phyloP scores from a whole-genome alignment of 2,888 invertebrate genomes.

The Trichogramma dendrolimi region DNA sequence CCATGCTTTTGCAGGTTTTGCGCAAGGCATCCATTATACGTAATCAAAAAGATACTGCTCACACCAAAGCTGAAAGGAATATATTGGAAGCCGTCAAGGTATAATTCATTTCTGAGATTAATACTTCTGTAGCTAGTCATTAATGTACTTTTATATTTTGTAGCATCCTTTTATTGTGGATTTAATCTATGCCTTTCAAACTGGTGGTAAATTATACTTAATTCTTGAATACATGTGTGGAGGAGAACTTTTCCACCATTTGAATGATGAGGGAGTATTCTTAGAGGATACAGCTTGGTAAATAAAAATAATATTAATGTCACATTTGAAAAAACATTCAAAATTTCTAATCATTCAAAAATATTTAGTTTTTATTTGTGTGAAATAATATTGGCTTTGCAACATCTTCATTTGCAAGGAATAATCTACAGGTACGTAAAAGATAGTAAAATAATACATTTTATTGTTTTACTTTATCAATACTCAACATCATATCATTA shows the following conservation, averaged over 20 bases:
- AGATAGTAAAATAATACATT: conserved; percentile 3
- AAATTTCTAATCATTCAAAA: conserved; percentile 8
- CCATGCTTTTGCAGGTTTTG: conserved; percentile 50
- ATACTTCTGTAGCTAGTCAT: neutral
- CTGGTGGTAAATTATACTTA: conserved; percentile 69
- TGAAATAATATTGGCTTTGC: conserved; percentile 68
- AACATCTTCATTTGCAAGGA: conserved; percentile 65
- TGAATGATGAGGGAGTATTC: conserved; percentile 71
- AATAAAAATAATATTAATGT: conserved; percentile 39
- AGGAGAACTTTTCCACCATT: conserved; percentile 71
- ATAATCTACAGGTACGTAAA: conserved; percentile 62
- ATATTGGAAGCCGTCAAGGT: conserved; percentile 68
- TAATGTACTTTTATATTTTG: conserved; percentile 26
- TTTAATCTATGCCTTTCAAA: conserved; percentile 73
- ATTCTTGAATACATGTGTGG: conserved; percentile 72
- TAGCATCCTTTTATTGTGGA: conserved; percentile 75
- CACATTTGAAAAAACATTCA: neutral
- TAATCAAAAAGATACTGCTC: conserved; percentile 75
- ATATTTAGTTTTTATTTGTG: conserved; percentile 60
- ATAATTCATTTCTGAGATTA: conserved; percentile 13
- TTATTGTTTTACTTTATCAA: conserved; percentile 45
- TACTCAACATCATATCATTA: conserved; percentile 49
- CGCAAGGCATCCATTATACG: conserved; percentile 69
- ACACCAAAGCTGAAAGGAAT: conserved; percentile 74
- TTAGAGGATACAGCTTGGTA: conserved; percentile 67